Conservation (phyloP, 1,140 invertebrate genomes). For the Aphelinus certus region DNA sequence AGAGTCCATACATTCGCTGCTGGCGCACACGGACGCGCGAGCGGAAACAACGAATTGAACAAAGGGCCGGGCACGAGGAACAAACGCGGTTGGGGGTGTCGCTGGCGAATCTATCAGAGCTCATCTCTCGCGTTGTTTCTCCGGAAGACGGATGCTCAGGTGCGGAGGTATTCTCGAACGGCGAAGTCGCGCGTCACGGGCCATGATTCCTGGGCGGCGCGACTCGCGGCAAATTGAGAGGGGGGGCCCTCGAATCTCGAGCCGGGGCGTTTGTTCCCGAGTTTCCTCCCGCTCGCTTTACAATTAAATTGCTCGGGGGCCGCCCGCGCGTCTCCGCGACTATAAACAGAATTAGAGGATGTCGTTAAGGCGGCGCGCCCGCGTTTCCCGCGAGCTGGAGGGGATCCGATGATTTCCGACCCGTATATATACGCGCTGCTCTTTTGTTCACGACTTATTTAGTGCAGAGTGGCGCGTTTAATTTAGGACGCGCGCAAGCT, state of each 20-base stretch:
- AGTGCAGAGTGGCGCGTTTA: too few relatives aligned
- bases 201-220: conserved; percentile 12
- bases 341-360: conserved; percentile 37
- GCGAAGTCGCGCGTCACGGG: conserved; percentile 14
- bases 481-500: too few relatives aligned
- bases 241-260: not conserved
- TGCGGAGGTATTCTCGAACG: not conserved
- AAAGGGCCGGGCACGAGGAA: too few relatives aligned
- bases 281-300: conserved; percentile 22
- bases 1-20: too few relatives aligned
- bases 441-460: too few relatives aligned
- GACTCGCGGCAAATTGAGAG: conserved; percentile 1
- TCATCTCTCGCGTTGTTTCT: conserved; percentile 43
- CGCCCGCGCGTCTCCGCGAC: not conserved
- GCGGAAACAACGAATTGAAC: too few relatives aligned
- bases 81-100: too few relatives aligned
- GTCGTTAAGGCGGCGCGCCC: conserved; percentile 13
- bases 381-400: conserved; percentile 40
- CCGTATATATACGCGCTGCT: not conserved
- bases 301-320: conserved; percentile 34
- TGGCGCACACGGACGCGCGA: too few relatives aligned
- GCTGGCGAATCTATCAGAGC: too few relatives aligned
- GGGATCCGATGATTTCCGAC: not conserved
- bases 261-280: too few relatives aligned
- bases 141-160: conserved; percentile 43